Percentiles rank a stretch among this genome's conserved stretches.
Evolutionary conservation across 1,140 invertebrate species (phyloP).

Genomic region (Branchinecta lindahli): DNA sequence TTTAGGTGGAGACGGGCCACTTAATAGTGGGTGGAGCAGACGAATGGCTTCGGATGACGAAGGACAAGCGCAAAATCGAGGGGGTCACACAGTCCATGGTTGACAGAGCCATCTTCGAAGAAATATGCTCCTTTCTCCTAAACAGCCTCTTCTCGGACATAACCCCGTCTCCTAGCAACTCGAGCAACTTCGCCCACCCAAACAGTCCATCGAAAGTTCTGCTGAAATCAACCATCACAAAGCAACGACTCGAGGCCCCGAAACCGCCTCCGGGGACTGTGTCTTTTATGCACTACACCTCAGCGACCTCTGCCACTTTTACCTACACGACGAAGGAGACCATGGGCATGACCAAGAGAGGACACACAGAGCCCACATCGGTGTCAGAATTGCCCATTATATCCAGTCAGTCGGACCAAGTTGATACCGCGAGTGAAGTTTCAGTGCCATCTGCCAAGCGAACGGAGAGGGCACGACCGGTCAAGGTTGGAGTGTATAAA

Average conservation of each 20-base stretch:
- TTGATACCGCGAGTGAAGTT: too few relatives aligned
- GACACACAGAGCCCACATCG: too few relatives aligned
- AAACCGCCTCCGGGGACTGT: neutral
- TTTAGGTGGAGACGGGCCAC: constrained; percentile 31
- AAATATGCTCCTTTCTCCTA: constrained; percentile 7
- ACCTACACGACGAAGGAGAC: too few relatives aligned
- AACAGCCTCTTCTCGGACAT: neutral
- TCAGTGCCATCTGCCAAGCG: too few relatives aligned
- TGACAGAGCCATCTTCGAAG: constrained; percentile 26
- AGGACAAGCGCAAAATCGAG: constrained; percentile 32
- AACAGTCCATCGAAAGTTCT: neutral
- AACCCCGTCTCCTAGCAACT: neutral
- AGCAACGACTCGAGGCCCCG: neutral
- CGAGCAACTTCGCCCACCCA: neutral
- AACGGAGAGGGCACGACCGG: too few relatives aligned
- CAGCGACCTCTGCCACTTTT: too few relatives aligned
- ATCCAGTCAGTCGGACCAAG: too few relatives aligned
- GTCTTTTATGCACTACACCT: neutral
- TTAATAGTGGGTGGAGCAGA: constrained; percentile 36
- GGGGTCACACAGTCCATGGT: constrained; percentile 35
- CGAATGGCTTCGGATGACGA: constrained; percentile 31
- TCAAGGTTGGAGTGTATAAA: too few relatives aligned
- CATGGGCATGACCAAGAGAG: too few relatives aligned
- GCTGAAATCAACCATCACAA: neutral
- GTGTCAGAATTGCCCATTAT: too few relatives aligned